These are phyloP conservation scores for Prolemur simus DNA, from an alignment of 2,113 vertebrate genomes.

Conservation along the genomic window DNA sequence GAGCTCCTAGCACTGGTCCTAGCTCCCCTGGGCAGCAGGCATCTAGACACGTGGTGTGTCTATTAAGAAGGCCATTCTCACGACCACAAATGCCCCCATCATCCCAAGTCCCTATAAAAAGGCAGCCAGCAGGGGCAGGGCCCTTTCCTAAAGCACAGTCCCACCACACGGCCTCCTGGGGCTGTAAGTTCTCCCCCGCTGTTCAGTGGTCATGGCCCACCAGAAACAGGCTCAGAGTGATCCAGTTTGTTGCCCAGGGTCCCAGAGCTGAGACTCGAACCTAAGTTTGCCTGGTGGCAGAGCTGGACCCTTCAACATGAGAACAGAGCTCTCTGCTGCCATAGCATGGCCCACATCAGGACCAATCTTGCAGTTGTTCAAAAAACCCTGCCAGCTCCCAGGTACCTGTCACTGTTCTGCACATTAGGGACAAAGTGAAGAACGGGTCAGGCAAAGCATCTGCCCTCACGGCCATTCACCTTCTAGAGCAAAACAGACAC, in stretches of 20 bases:
- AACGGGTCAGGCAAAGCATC: background rate
- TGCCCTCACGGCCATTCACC: background rate
- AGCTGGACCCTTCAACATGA: background rate
- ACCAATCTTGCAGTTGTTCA: background rate
- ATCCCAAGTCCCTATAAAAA: background rate
- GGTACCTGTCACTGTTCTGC: background rate
- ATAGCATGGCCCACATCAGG: background rate
- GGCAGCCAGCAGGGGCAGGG: background rate
- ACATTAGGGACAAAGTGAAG: background rate
- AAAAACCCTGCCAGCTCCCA: background rate
- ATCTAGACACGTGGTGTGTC: background rate
- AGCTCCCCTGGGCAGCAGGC: background rate
- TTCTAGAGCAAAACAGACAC: background rate
- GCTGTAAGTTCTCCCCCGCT: background rate
- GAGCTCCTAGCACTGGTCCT: background rate
- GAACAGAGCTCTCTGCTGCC: background rate
- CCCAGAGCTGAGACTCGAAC: background rate
- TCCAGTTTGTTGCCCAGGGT: background rate
- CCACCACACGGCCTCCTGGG: fast-evolving
- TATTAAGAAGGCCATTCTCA: background rate
- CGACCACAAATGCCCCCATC: background rate
- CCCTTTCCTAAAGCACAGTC: background rate
- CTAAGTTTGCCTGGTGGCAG: background rate
- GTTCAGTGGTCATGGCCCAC: background rate
- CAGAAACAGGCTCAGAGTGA: background rate